These are phyloP conservation scores for Koerneria pararmatus DNA, from an alignment of 2,888 invertebrate species.

Conservation along the genomic window DNA sequence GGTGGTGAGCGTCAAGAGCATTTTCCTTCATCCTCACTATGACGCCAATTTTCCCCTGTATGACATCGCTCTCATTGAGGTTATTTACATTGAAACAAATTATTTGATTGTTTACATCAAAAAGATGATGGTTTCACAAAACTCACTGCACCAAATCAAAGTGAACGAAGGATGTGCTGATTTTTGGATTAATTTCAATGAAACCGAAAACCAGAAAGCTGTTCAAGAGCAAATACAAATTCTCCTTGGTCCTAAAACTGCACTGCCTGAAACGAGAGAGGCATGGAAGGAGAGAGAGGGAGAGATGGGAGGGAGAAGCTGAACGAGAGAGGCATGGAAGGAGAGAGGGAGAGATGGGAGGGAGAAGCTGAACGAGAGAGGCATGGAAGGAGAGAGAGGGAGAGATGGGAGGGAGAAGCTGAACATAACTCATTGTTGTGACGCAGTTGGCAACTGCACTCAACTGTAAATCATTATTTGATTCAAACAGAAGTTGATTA, in stretches of 20 bases:
- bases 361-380: background rate
- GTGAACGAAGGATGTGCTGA: too few relatives aligned
- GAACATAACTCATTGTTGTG: background rate
- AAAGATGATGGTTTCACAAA: background rate
- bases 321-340: background rate
- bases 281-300: background rate
- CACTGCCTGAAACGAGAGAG: background rate
- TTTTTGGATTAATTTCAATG: too few relatives aligned
- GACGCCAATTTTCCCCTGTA: constrained; percentile 9
- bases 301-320: background rate
- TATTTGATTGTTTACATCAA: background rate
- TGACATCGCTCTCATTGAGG: constrained; percentile 33
- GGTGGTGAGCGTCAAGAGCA: constrained; percentile 24
- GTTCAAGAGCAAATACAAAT: background rate
- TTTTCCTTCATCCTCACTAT: constrained; percentile 32
- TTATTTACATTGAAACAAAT: constrained; percentile 5
- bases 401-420: background rate
- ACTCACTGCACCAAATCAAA: too few relatives aligned
- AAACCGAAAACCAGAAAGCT: too few relatives aligned
- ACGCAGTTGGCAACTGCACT: constrained; percentile 19
- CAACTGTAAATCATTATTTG: constrained; percentile 5
- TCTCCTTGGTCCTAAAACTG: too few relatives aligned
- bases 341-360: background rate
- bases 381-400: background rate
- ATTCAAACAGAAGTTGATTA: background rate